Evolutionary conservation across 2,888 invertebrate species (phyloP).

Genomic region (Glyphotaelius pellucidus): DNA sequence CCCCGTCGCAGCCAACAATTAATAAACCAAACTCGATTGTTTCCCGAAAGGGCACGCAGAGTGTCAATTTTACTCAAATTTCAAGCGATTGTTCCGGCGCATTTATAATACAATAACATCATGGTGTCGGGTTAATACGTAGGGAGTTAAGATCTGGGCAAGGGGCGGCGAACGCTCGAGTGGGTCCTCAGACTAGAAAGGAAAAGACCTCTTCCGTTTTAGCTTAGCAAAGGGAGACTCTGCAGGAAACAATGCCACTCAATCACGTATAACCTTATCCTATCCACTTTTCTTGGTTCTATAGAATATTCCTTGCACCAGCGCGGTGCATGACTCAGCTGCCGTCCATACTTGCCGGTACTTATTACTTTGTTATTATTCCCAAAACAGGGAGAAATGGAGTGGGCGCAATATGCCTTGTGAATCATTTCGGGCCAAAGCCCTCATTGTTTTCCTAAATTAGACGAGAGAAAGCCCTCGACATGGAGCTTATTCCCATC

Average conservation of each 20-base stretch:
- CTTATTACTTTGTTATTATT: not conserved
- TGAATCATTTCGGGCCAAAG: not conserved
- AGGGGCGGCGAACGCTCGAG: not conserved
- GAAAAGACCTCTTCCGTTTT: constrained; percentile 58
- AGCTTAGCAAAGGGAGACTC: constrained; percentile 59
- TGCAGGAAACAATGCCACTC: constrained; percentile 48
- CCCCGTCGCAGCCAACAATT: constrained; percentile 54
- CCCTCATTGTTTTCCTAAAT: constrained; percentile 33
- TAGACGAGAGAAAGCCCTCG: constrained; percentile 22
- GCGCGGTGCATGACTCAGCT: constrained; percentile 26
- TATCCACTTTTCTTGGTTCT: not conserved
- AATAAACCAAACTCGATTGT: constrained; percentile 61
- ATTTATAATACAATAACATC: constrained; percentile 41
- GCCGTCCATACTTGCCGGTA: not conserved
- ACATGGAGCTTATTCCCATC: not conserved
- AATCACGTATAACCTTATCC: constrained; percentile 51
- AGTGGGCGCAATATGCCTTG: not conserved
- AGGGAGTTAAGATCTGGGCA: constrained; percentile 1
- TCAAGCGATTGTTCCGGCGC: constrained; percentile 46
- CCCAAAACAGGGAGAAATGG: not conserved
- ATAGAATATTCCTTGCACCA: constrained; percentile 25
- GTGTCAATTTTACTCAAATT: constrained; percentile 62
- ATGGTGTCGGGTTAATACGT: constrained; percentile 33
- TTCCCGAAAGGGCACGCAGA: constrained; percentile 39
- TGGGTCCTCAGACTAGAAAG: constrained; percentile 47